Conservation (phyloP, 1,140 invertebrate species). For the Bombus waltoni region DNA sequence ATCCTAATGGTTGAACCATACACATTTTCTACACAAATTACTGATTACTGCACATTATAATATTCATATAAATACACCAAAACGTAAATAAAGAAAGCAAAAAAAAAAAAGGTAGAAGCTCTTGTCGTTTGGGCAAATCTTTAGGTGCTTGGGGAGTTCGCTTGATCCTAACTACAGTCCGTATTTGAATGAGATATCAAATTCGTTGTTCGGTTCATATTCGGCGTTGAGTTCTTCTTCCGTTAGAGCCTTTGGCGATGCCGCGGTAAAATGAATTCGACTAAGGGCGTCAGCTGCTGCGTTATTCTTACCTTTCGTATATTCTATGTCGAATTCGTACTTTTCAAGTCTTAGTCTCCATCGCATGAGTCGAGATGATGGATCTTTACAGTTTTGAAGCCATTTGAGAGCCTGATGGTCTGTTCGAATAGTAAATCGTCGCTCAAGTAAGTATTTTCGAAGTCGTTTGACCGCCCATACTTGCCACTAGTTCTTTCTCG, state of each 20-base stretch:
- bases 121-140: neutral
- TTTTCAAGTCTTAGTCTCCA: conserved; percentile 25
- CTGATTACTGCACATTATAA: too few species aligned
- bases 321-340: conserved; percentile 21
- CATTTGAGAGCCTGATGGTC: conserved; percentile 8
- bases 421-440: neutral
- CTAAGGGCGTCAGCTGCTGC: neutral
- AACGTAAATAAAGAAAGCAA: too few species aligned
- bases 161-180: too few species aligned
- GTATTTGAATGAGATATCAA: too few species aligned
- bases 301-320: conserved; percentile 23
- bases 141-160: neutral
- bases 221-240: neutral
- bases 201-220: neutral
- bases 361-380: conserved; percentile 2
- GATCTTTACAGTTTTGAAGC: conserved; percentile 21
- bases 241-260: neutral
- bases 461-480: conserved; percentile 2
- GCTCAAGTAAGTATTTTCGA: neutral
- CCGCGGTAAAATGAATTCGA: neutral
- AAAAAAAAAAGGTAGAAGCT: neutral
- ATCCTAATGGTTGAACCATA: too few species aligned
- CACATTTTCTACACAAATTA: too few species aligned
- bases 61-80: too few species aligned
- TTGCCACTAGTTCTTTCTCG: conserved; percentile 11